Evolutionary conservation across 2,797 vertebrate genomes (phyloP), one percentile per base, ranked within the genome.

Genomic region (Siniperca obscura): DNA sequence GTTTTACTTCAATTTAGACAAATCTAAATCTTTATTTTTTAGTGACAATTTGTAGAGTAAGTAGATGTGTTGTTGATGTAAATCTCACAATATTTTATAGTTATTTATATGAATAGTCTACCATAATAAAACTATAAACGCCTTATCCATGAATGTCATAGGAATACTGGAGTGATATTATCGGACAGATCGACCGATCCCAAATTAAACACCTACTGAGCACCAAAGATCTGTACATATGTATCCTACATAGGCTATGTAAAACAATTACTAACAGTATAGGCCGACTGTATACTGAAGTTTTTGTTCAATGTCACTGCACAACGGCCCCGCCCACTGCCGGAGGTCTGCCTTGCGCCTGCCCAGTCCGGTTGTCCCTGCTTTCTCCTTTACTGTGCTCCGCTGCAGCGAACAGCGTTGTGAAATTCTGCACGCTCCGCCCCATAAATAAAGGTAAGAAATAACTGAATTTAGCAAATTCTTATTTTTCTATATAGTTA

Each of bases 371-470:
- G 22, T 19, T 25, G 69, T 55, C 70, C 82, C 78, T 27, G 82
- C 73, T 93, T 86, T 95, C 93, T 93, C 93, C 95, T 96, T 95
- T 94, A 93, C 86, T 25, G 89, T 89, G 90, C 40, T 80, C 93
- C 87, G 83, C 82, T 85, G 85, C 89, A 81, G 53, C 60, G n/a
- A 70, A 46, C 81, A 44, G 84, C 80, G 34, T 50, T 74, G 74
- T 44, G 14, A 65, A 78, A 89, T 70, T 83, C 80, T 60, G 69
- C 84, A 81, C 85, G 65, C 76, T 75, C 68, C 85, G 70, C 56
- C 66, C 82, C 74, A 6, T 2, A 61, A 62, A 83, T 56, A 82
- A 74, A 94, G 95, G 95, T 96, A 94, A 82, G 93, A 46, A 65
- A 74, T 16, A 52, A 21, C 5, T 3, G 5, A 60, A 16, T 59